Percentiles rank a stretch among this genome's conserved stretches.
These are phyloP conservation scores for Agrochola circellaris DNA, from an alignment of 2,888 invertebrate genomes.

Conservation along the genomic window DNA sequence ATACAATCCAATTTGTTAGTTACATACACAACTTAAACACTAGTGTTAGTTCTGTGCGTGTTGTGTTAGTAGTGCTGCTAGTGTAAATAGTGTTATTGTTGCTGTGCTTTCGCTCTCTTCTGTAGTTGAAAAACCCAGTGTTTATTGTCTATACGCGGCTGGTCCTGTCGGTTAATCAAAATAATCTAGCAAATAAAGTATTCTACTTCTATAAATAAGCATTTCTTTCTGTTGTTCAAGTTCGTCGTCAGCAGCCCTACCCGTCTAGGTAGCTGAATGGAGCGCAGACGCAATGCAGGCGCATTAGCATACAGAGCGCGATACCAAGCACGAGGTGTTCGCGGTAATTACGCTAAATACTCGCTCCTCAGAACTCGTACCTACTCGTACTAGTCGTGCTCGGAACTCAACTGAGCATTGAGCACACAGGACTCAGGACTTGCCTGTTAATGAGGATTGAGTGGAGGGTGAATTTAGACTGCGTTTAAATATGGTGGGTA, in stretches of 20 bases:
- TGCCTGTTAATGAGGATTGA: constrained; percentile 10
- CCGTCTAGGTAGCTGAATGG: constrained; percentile 6
- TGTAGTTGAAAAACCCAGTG: neutral
- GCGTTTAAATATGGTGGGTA: neutral
- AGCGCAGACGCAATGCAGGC: constrained; percentile 52
- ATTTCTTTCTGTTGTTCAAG: neutral
- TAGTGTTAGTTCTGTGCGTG: too few species aligned
- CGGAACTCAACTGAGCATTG: constrained; percentile 5
- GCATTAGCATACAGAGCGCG: constrained; percentile 52
- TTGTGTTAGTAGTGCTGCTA: too few species aligned
- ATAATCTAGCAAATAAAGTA: neutral
- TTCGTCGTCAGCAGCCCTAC: constrained; percentile 26
- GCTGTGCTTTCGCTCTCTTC: too few species aligned
- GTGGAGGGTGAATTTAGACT: neutral
- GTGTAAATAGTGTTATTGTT: too few species aligned
- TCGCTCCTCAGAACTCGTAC: constrained; percentile 4
- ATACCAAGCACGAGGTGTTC: constrained; percentile 43
- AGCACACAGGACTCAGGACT: neutral
- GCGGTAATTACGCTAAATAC: constrained; percentile 42
- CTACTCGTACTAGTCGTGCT: neutral
- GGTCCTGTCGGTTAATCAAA: neutral
- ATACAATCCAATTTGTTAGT: too few species aligned
- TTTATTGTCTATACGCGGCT: neutral
- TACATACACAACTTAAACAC: too few species aligned
- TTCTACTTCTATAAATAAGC: neutral